A percentile compares a stretch with the other conserved stretches of the same genome.
Evolutionary conservation across 2,113 vertebrate genomes (phyloP).

Genomic region (Vulpes ferrilata): DNA sequence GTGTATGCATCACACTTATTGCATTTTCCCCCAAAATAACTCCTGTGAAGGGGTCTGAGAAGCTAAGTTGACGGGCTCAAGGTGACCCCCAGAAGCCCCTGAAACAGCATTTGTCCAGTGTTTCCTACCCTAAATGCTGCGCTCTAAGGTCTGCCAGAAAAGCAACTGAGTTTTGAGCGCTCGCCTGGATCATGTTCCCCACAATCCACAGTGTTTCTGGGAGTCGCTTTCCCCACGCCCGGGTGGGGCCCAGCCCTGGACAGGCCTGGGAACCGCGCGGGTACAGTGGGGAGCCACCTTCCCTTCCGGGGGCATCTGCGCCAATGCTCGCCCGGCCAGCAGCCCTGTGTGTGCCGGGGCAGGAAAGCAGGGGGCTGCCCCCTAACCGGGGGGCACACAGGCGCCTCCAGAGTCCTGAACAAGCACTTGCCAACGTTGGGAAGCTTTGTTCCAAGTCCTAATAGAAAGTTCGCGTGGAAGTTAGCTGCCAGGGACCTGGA

Average conservation of each 20-base stretch:
- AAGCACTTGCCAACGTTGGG: too few species aligned
- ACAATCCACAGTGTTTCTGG: background rate
- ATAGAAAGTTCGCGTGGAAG: conserved; percentile 61
- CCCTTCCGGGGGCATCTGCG: background rate
- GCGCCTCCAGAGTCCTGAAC: too few species aligned
- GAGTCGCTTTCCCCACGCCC: background rate
- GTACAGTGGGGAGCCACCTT: background rate
- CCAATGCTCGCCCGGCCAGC: background rate
- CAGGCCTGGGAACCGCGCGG: rapidly evolving
- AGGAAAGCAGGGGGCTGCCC: too few species aligned
- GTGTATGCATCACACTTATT: background rate
- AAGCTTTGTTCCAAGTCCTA: background rate
- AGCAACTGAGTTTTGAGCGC: background rate
- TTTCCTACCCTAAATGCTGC: background rate
- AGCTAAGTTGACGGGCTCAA: conserved; percentile 2
- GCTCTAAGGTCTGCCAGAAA: background rate
- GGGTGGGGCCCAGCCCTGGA: background rate
- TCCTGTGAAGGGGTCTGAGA: background rate
- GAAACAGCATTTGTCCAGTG: background rate
- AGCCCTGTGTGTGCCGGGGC: too few species aligned
- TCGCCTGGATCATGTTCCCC: background rate
- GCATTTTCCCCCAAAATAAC: background rate
- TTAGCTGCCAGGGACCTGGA: conserved; percentile 27
- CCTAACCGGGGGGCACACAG: too few species aligned
- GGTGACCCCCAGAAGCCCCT: background rate